Evolutionary conservation across 92 coral and sea anemone species (phyloP), one percentile per base, ranked within the genome.

Genomic region (Micromussa lordhowensis): DNA sequence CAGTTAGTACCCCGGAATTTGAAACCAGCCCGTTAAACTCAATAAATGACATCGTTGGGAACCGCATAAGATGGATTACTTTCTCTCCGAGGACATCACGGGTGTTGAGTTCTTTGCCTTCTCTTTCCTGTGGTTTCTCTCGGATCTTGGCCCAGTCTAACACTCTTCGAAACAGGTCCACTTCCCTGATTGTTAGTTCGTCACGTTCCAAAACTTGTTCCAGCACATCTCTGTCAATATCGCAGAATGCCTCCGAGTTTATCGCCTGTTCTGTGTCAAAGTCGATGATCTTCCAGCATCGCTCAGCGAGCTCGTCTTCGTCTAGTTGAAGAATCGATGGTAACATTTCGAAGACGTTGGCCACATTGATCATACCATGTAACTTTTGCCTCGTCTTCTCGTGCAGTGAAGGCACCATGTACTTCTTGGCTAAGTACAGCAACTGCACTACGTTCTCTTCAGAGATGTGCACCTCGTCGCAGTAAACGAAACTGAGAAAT

Each of bases 391-490:
- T 34, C 6, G 83, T 75, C 29, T 68, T 49, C 40, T 89, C 78
- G 69, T 75, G 88, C 4, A 89, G 88, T 5, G 24, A 44, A 48
- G 92, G 85, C 68, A 89, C 59, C 53, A 89, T 89, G 54, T 89
- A 89, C 85, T 89, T 89, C 82, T 89, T 89, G 2, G 92, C 92
- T 59, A 89, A 58, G 38, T 89, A 89, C 69, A 89, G 34, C 59
- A 89, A 78, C 79, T 89, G 84, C 4, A 89, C 84, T 11, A 79
- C 88, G 18, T 59, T 89, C 1, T 83, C 88, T 32, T 82, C 92
- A 24, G 83, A 81, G 59, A 84, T 51, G 22, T 68, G 35, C 31
- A 75, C 85, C 36, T 89, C 92, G 78, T 89, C 92, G 22, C 82
- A 83, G 36, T 89, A 89, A 28, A 89, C 29, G 36, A 74, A 89